Percentiles rank a stretch among this genome's conserved stretches.
Evolutionary conservation across 2,797 vertebrate genomes (phyloP).

Genomic region (Sebastes taczanowskii): DNA sequence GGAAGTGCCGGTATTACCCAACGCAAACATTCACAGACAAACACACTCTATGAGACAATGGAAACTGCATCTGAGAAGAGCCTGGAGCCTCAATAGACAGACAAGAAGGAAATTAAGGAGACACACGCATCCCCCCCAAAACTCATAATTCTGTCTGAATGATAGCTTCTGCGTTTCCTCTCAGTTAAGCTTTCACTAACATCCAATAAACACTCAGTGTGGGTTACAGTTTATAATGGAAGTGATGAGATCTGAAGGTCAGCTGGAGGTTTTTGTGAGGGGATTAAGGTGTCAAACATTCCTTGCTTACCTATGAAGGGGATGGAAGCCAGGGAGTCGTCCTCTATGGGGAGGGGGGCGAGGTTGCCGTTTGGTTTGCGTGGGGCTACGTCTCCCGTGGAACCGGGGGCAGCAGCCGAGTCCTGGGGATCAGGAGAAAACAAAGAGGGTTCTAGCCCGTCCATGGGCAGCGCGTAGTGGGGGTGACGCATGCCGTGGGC

Average conservation of each 20-base stretch:
- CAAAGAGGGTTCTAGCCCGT: constrained; percentile 83
- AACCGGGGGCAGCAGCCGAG: constrained; percentile 31
- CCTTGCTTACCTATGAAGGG: constrained; percentile 94
- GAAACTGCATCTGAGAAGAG: constrained; percentile 48
- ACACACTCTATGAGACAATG: constrained; percentile 29
- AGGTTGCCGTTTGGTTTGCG: constrained; percentile 82
- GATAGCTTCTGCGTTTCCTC: constrained; percentile 26
- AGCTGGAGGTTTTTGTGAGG: neutral
- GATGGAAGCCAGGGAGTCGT: constrained; percentile 95
- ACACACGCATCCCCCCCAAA: constrained; percentile 17
- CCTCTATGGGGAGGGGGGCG: constrained; percentile 85
- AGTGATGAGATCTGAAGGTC: constrained; percentile 7
- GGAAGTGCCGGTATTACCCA: constrained; percentile 48
- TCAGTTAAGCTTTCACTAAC: constrained; percentile 20
- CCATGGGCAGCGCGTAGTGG: constrained; percentile 87
- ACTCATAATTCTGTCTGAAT: constrained; percentile 35
- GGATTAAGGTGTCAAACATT: neutral
- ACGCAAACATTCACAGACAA: constrained; percentile 36
- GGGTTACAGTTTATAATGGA: neutral
- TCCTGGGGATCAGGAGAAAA: constrained; percentile 75
- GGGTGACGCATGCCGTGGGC: constrained; percentile 84
- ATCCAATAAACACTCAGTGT: constrained; percentile 9
- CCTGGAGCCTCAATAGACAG: constrained; percentile 31
- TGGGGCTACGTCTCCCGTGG: constrained; percentile 59
- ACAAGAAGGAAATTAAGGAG: constrained; percentile 50